Evolutionary conservation across 2,888 invertebrate species (phyloP).

Genomic region (Papilio protenor): DNA sequence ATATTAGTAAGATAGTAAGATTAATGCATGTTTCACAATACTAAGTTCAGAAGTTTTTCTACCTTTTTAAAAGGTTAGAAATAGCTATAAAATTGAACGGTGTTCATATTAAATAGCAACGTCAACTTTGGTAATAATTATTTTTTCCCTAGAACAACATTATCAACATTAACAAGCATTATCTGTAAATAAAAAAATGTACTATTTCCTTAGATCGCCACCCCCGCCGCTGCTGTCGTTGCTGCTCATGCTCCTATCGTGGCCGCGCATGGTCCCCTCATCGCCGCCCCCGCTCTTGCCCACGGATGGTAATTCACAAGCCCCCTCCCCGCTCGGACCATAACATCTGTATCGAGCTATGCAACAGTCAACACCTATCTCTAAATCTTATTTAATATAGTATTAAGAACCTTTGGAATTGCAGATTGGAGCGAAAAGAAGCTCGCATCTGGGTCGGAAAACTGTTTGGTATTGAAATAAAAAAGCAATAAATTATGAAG

Average conservation of each 20-base stretch:
- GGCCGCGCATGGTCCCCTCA: conserved; percentile 66
- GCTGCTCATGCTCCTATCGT: conserved; percentile 66
- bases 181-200: neutral
- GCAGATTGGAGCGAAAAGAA: conserved; percentile 57
- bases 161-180: too few relatives aligned
- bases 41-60: neutral
- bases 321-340: conserved; percentile 50
- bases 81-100: too few relatives aligned
- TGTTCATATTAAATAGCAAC: too few relatives aligned
- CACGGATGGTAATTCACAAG: conserved; percentile 69
- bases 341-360: conserved; percentile 51
- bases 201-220: conserved; percentile 62
- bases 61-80: too few relatives aligned
- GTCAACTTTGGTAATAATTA: neutral
- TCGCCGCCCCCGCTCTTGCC: conserved; percentile 62
- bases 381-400: conserved; percentile 62
- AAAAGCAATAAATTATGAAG: conserved; percentile 56
- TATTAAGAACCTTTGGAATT: conserved; percentile 59
- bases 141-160: neutral
- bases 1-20: too few relatives aligned
- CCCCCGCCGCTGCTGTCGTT: conserved; percentile 69
- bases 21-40: neutral
- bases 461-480: conserved; percentile 59
- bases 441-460: conserved; percentile 59
- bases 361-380: conserved; percentile 73